Evolutionary conservation across 2,888 invertebrate species (phyloP).

Genomic region (Tholera decimalis): DNA sequence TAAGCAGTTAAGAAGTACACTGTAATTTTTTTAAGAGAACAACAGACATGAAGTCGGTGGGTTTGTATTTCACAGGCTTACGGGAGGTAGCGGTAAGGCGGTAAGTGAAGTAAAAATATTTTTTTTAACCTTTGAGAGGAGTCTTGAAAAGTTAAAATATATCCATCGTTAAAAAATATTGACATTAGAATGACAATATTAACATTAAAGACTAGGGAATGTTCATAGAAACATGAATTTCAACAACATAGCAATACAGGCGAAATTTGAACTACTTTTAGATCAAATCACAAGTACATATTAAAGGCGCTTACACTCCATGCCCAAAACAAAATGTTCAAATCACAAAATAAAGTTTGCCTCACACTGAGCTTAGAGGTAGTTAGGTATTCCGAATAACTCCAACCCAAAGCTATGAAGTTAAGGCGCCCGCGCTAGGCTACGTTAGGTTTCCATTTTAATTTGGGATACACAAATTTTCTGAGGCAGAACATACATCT

Average conservation of each 20-base stretch:
- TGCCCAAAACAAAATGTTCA: too few relatives aligned
- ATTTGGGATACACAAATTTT: too few relatives aligned
- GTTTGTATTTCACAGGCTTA: conserved; percentile 10
- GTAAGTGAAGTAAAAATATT: conserved; percentile 10
- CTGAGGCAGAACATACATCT: too few relatives aligned
- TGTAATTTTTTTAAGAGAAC: conserved; percentile 4
- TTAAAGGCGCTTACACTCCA: too few relatives aligned
- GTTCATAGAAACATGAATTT: conserved; percentile 26
- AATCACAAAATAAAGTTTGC: too few relatives aligned
- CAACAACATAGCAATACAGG: conserved; percentile 3
- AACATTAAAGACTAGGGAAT: conserved; percentile 55
- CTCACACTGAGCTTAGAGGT: too few relatives aligned
- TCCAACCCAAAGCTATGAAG: too few relatives aligned
- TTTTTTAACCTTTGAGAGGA: conserved; percentile 9
- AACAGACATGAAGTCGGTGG: neutral
- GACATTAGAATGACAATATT: conserved; percentile 18
- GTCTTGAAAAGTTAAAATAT: neutral
- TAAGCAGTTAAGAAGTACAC: conserved; percentile 4
- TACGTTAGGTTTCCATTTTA: too few relatives aligned
- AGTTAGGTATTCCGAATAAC: too few relatives aligned
- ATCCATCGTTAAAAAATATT: neutral
- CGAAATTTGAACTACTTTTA: conserved; percentile 1
- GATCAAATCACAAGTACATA: neutral
- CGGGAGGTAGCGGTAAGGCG: conserved; percentile 43
- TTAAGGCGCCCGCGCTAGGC: too few relatives aligned